A percentile compares a stretch with the other conserved stretches of the same genome.
Conservation (phyloP, 2,888 invertebrate genomes). For the Pollenia griseotomentosa region DNA sequence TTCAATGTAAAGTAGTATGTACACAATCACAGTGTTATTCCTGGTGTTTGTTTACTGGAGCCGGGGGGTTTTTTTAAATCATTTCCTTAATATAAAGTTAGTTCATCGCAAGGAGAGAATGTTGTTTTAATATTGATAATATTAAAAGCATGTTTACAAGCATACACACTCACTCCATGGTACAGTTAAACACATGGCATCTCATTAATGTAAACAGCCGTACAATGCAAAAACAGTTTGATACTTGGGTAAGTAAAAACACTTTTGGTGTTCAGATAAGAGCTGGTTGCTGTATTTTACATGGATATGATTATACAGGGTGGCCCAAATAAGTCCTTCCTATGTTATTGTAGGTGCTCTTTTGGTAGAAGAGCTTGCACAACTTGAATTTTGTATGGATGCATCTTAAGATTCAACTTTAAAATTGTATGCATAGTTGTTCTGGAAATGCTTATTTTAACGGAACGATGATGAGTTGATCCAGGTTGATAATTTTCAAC, state of each 20-base stretch:
- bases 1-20: constrained; percentile 38
- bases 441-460: too few relatives aligned
- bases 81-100: not conserved
- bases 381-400: too few relatives aligned
- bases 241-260: constrained; percentile 55
- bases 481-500: too few relatives aligned
- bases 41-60: constrained; percentile 18
- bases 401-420: too few relatives aligned
- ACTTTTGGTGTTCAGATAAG: constrained; percentile 66
- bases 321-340: too few relatives aligned
- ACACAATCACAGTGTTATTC: constrained; percentile 4
- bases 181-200: not conserved
- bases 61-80: constrained; percentile 12
- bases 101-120: not conserved
- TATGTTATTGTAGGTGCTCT: too few relatives aligned
- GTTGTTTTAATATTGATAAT: constrained; percentile 61
- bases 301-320: too few relatives aligned
- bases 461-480: too few relatives aligned
- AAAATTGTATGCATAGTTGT: too few relatives aligned
- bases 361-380: too few relatives aligned
- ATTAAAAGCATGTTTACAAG: constrained; percentile 65
- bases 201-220: constrained; percentile 61
- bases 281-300: constrained; percentile 31
- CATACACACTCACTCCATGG: constrained; percentile 1
- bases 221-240: constrained; percentile 39